Percentiles rank a stretch among this genome's conserved stretches.
phyloP scores from a whole-genome alignment of 2,797 vertebrate species.

The Acrocephalus scirpaceus region DNA sequence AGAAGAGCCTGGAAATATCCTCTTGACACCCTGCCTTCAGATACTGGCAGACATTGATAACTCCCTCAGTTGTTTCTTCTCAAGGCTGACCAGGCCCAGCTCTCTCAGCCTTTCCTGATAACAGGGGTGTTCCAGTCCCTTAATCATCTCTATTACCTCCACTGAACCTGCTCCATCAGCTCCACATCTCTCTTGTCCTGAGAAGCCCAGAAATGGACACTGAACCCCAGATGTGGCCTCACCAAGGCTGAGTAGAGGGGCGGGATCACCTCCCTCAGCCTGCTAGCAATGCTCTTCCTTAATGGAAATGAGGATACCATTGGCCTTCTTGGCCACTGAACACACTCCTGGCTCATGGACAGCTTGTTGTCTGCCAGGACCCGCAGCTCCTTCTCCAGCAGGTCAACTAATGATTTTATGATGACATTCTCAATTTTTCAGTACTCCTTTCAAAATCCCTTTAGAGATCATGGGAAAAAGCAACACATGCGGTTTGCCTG shows the following conservation, averaged over 20 bases:
- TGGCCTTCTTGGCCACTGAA: background rate
- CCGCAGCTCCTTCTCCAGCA: background rate
- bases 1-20: background rate
- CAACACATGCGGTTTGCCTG: background rate
- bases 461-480: background rate
- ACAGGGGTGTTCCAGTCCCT: background rate
- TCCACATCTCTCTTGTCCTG: background rate
- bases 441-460: background rate
- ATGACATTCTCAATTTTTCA: background rate
- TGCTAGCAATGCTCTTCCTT: too few species aligned
- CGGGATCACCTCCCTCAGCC: background rate
- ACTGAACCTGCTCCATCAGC: rapidly evolving
- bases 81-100: rapidly evolving
- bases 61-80: background rate
- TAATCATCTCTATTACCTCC: background rate
- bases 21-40: background rate
- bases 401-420: background rate
- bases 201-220: background rate
- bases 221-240: background rate
- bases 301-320: too few species aligned
- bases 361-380: background rate
- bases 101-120: background rate
- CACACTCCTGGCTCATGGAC: background rate
- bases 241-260: background rate
- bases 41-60: background rate